Evolutionary conservation across 1,140 invertebrate species (phyloP).

Genomic region (Drosophila obscura): DNA sequence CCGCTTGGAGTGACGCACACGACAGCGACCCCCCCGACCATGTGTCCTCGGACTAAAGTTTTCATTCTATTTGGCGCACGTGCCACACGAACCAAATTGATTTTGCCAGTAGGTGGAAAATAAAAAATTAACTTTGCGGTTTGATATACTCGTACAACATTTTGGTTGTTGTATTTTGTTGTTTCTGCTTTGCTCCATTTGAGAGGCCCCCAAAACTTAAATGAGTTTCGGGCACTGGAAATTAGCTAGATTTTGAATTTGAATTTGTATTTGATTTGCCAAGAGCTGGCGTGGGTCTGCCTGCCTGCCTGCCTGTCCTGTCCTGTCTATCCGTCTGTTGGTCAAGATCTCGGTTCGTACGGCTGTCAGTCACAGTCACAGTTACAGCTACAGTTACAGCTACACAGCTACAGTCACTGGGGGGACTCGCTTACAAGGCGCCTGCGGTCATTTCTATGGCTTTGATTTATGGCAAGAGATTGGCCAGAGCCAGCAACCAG

Average conservation of each 20-base stretch:
- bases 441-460: conserved; percentile 76
- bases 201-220: conserved; percentile 52
- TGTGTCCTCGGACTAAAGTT: conserved; percentile 38
- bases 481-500: conserved; percentile 60
- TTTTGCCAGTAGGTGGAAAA: conserved; percentile 83
- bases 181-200: conserved; percentile 64
- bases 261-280: conserved; percentile 66
- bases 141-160: conserved; percentile 18
- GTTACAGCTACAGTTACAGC: conserved; percentile 37
- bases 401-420: conserved; percentile 17
- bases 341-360: conserved; percentile 74
- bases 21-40: conserved; percentile 22
- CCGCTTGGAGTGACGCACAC: conserved; percentile 73
- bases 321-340: conserved; percentile 28
- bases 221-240: conserved; percentile 69
- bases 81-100: conserved; percentile 83
- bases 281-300: conserved; percentile 70
- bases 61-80: conserved; percentile 82
- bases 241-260: conserved; percentile 66
- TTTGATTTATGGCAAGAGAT: conserved; percentile 80
- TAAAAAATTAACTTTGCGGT: conserved; percentile 81
- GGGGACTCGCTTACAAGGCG: conserved; percentile 80
- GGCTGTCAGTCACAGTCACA: conserved; percentile 65
- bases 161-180: conserved; percentile 23
- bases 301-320: conserved; percentile 35